phyloP scores from a whole-genome alignment of 2,888 invertebrate genomes.

The Glomeris marginata region DNA sequence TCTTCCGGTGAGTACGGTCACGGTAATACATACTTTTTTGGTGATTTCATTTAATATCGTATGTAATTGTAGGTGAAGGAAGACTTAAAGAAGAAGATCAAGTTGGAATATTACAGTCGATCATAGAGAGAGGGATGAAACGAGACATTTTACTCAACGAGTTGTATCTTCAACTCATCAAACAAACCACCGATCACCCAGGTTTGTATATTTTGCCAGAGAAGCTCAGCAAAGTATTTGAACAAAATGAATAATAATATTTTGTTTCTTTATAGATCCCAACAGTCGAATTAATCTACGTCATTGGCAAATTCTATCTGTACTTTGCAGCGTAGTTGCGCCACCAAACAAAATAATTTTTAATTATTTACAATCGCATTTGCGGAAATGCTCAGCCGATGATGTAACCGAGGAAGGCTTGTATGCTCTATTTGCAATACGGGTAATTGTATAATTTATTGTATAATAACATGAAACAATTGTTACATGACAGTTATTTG shows the following conservation, averaged over 20 bases:
- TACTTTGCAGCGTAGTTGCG: constrained; percentile 64
- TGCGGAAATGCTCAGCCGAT: constrained; percentile 74
- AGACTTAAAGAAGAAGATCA: constrained; percentile 55
- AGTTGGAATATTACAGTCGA: constrained; percentile 69
- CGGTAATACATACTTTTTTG: background rate
- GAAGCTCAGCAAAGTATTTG: no score
- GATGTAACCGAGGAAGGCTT: constrained; percentile 85
- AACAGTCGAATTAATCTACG: constrained; percentile 70
- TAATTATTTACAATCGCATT: constrained; percentile 72
- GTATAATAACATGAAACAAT: no score
- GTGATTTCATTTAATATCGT: no score
- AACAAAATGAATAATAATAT: no score
- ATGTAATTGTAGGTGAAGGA: constrained; percentile 38
- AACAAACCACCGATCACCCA: constrained; percentile 60
- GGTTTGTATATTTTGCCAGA: constrained; percentile 17
- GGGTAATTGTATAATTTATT: constrained; percentile 34
- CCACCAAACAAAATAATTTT: constrained; percentile 74
- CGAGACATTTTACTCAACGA: constrained; percentile 77
- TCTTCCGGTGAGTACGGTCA: constrained; percentile 25
- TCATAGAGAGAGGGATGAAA: constrained; percentile 80
- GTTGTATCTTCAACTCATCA: constrained; percentile 78
- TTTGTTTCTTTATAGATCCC: constrained; percentile 44
- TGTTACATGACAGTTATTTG: no score
- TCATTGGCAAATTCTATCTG: constrained; percentile 78
- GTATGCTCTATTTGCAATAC: constrained; percentile 82